phyloP scores from a whole-genome alignment of 92 coral and sea anemone genomes.

The Actinostola sp. region DNA sequence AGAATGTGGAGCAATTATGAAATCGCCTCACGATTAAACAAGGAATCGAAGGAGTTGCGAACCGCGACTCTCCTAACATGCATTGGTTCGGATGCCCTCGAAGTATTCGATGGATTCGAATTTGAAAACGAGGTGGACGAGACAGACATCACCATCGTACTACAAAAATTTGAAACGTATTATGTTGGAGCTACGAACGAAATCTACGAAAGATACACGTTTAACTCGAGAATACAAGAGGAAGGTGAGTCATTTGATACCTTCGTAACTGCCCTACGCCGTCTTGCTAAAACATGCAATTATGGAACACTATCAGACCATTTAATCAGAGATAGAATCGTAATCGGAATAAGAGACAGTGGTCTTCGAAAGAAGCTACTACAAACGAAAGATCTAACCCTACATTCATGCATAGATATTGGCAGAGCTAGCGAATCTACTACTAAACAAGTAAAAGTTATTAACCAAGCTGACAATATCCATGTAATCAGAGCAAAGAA shows the following conservation, averaged over 20 bases:
- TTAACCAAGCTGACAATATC: slow-evolving; percentile 31
- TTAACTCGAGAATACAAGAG: slow-evolving; percentile 64
- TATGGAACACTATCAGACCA: slow-evolving; percentile 53
- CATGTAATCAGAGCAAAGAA: slow-evolving; percentile 1
- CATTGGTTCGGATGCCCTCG: slow-evolving; percentile 63
- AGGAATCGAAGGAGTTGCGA: slow-evolving; percentile 31
- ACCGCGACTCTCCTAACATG: slow-evolving; percentile 48
- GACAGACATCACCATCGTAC: slow-evolving; percentile 47
- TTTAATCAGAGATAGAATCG: slow-evolving; percentile 52
- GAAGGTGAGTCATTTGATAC: slow-evolving; percentile 63
- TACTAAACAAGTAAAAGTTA: slow-evolving; percentile 39
- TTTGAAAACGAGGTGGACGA: slow-evolving; percentile 33
- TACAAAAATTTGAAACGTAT: slow-evolving; percentile 55
- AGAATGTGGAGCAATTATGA: slow-evolving; percentile 49
- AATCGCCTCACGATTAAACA: slow-evolving; percentile 27
- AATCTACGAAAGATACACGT: slow-evolving; percentile 55
- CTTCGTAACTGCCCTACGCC: slow-evolving; percentile 56
- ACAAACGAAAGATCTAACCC: slow-evolving; percentile 50
- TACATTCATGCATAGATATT: slow-evolving; percentile 52
- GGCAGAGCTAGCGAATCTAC: slow-evolving; percentile 60
- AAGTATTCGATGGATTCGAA: slow-evolving; percentile 49
- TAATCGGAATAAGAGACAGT: slow-evolving; percentile 50
- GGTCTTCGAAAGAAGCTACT: slow-evolving; percentile 50
- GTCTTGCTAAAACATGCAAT: slow-evolving; percentile 67
- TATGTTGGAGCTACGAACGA: slow-evolving; percentile 66